Conservation (phyloP, 2,888 invertebrate species). For the Phortica magna region DNA sequence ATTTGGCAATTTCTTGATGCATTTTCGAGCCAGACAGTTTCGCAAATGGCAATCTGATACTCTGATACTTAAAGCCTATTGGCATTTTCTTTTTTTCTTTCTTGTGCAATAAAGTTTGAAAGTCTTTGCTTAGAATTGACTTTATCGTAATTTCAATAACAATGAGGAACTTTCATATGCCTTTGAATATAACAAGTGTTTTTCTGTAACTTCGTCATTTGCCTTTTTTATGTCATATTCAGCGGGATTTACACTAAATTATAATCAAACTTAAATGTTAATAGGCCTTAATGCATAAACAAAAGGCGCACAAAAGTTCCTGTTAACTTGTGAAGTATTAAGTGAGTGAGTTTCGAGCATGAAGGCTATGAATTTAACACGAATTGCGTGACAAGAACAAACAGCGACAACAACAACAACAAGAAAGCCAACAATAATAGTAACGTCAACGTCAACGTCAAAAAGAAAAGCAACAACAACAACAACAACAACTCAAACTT, state of each 20-base stretch:
- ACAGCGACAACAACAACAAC: conserved; percentile 8
- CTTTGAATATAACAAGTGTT: no score
- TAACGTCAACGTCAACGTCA: neutral
- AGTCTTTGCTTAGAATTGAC: neutral
- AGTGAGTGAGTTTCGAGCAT: conserved; percentile 25
- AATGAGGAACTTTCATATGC: neutral
- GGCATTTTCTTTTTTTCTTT: neutral
- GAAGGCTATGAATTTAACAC: conserved; percentile 30
- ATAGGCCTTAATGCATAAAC: conserved; percentile 35
- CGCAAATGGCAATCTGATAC: neutral
- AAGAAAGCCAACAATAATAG: neutral
- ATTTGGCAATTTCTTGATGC: neutral
- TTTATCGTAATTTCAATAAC: neutral
- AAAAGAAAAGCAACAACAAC: neutral
- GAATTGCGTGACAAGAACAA: conserved; percentile 34
- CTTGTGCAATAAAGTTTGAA: neutral
- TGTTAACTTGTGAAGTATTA: conserved; percentile 55
- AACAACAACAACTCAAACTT: neutral
- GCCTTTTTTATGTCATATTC: neutral
- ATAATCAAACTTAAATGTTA: conserved; percentile 33
- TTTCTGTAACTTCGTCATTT: neutral
- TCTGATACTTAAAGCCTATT: neutral
- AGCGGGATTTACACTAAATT: conserved; percentile 20
- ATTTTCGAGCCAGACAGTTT: neutral
- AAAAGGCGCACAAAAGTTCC: conserved; percentile 39